Evolutionary conservation across 2,113 vertebrate genomes (phyloP).

Genomic region (Pungitius pungitius): DNA sequence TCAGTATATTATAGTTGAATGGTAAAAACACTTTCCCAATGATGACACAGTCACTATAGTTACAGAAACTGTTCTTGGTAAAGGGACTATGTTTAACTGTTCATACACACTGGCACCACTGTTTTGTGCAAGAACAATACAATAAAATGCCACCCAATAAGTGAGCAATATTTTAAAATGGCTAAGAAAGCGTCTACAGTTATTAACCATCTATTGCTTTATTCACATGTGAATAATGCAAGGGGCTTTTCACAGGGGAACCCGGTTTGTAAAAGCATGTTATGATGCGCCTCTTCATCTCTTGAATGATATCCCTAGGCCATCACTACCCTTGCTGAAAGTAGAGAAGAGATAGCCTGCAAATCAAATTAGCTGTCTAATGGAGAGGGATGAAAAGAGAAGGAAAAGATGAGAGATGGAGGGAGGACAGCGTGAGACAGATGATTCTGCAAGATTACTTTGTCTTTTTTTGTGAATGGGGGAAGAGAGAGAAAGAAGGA

Average conservation of each 20-base stretch:
- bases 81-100: neutral
- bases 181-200: neutral
- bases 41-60: constrained; percentile 2
- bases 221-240: constrained; percentile 7
- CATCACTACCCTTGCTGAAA: constrained; percentile 32
- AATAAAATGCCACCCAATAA: neutral
- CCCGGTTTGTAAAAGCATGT: constrained; percentile 26
- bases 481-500: constrained; percentile 22
- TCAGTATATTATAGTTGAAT: constrained; percentile 7
- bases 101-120: constrained; percentile 1
- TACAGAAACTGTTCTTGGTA: neutral
- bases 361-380: constrained; percentile 77
- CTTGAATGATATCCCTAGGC: constrained; percentile 53
- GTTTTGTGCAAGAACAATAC: neutral
- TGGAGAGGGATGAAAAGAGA: constrained; percentile 60
- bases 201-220: neutral
- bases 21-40: constrained; percentile 4
- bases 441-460: constrained; percentile 72
- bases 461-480: constrained; percentile 72
- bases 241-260: neutral
- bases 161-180: neutral
- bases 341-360: constrained; percentile 58
- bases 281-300: constrained; percentile 32
- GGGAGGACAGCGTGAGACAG: constrained; percentile 54
- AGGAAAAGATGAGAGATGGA: constrained; percentile 38